phyloP scores from a whole-genome alignment of 2,888 invertebrate species.

The Conchocele bisecta region DNA sequence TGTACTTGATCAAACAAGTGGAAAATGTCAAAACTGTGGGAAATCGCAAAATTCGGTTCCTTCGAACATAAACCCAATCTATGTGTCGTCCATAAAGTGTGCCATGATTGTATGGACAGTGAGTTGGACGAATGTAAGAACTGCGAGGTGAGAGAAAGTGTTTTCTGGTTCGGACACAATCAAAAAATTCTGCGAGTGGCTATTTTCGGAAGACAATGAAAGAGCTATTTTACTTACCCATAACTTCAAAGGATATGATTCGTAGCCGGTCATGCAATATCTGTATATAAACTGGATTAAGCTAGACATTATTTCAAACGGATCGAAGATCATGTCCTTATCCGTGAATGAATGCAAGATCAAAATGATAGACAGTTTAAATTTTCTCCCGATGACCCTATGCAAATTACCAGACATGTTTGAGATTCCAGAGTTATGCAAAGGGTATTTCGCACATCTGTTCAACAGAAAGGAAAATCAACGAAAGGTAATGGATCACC shows the following conservation, averaged over 20 bases:
- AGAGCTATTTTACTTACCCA: conserved; percentile 25
- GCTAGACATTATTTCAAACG: conserved; percentile 23
- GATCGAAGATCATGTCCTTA: conserved; percentile 20
- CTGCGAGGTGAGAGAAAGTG: conserved; percentile 21
- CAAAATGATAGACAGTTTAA: conserved; percentile 24
- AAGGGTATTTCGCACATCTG: conserved; percentile 37
- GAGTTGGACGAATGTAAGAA: neutral
- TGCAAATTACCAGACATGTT: conserved; percentile 17
- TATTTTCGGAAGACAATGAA: conserved; percentile 23
- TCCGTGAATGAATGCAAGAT: conserved; percentile 18
- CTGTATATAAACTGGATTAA: conserved; percentile 18
- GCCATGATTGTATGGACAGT: conserved; percentile 11
- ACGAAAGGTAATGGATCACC: neutral
- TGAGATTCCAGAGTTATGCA: conserved; percentile 12
- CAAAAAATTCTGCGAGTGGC: conserved; percentile 25
- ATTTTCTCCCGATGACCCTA: conserved; percentile 26
- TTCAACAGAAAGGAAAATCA: conserved; percentile 36
- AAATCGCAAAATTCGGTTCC: neutral
- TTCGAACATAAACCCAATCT: conserved; percentile 26
- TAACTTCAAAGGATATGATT: conserved; percentile 39
- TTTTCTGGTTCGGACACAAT: conserved; percentile 18
- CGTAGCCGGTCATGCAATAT: conserved; percentile 19
- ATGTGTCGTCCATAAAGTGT: conserved; percentile 37
- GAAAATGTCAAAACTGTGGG: conserved; percentile 16
- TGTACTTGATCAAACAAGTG: neutral